Base-by-base conservation (phyloP, 1,140 invertebrate genomes). In the Cotesia typhae region DNA sequence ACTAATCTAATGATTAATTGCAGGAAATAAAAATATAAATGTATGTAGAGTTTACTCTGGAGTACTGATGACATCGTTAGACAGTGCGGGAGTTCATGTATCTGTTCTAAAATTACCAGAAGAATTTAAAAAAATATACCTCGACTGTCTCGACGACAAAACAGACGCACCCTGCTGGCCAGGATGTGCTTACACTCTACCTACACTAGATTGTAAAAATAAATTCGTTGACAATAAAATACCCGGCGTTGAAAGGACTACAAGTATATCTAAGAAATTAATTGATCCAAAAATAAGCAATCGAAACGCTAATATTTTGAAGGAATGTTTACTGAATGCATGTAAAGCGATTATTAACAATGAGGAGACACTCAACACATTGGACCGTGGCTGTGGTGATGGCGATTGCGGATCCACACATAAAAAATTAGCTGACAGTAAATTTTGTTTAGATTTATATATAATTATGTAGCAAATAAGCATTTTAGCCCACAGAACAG, bases 321-420 rank as follows among this genome's bases (percentile, higher is more conserved):
- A 84, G 67, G 75, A 75, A 3, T 89, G 89, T 76, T 75, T 92
- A n/a, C 57, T 76, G 63, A 81, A 78, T 37, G 89, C 89, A 9
- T 88, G 89, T 51, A 71, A 86, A 37, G 83, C 79, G 4, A 75
- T 95, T 36, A 84, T 90, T 14, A 77, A 86, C 17, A 85, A 89
- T 47, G 91, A 94, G 79, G 77, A 83, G 1, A 73, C 87, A 5
- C 84, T 95, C 1, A 95, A 96, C 82, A 81, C 86, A 35, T 80
- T 96, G 12, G 94, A 96, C 80, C 89, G 88, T 0, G 90, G 90
- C 4, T 92, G 92, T 80, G 95, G 95, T 1, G 95, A 96, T 81
- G 94, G 93, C 0, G 94, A 96, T 79, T 94, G 93, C 83, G 94
- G 95, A 3, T 89, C 89, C 0, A 95, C 94, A 0, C 82, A 94